Conservation (phyloP, 2,888 invertebrate species). For the Apotomis turbidana region DNA sequence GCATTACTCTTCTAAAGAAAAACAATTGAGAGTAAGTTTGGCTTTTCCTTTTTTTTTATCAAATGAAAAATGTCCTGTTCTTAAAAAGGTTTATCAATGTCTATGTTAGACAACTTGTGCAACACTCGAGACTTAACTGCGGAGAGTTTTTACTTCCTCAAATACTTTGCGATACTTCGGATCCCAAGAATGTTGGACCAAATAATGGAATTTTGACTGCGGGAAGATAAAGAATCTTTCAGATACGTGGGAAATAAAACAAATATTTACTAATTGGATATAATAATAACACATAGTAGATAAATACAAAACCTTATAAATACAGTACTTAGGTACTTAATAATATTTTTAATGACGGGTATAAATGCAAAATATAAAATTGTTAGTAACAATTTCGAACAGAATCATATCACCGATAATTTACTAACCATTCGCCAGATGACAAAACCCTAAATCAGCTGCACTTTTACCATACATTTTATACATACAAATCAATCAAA, state of each 20-base stretch:
- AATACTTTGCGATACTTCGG: no score
- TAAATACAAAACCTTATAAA: constrained; percentile 57
- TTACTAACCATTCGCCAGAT: neutral
- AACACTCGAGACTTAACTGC: no score
- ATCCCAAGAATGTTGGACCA: no score
- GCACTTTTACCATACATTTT: constrained; percentile 4
- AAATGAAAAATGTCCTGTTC: no score
- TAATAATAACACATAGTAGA: constrained; percentile 51
- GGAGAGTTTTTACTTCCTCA: no score
- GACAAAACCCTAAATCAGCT: constrained; percentile 15
- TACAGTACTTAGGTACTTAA: constrained; percentile 44
- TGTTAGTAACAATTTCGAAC: constrained; percentile 3
- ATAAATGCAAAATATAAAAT: constrained; percentile 52
- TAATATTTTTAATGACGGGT: constrained; percentile 56
- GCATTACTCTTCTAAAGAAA: no score
- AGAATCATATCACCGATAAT: constrained; percentile 46
- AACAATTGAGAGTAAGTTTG: no score
- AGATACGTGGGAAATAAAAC: constrained; percentile 9
- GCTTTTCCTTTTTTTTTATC: no score
- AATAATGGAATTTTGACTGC: no score
- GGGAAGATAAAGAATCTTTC: neutral
- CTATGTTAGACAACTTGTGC: no score
- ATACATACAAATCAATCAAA: constrained; percentile 27
- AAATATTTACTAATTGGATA: constrained; percentile 45
- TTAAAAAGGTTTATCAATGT: no score